phyloP scores from a whole-genome alignment of 2,113 vertebrate genomes.

The Heteronetta atricapilla region DNA sequence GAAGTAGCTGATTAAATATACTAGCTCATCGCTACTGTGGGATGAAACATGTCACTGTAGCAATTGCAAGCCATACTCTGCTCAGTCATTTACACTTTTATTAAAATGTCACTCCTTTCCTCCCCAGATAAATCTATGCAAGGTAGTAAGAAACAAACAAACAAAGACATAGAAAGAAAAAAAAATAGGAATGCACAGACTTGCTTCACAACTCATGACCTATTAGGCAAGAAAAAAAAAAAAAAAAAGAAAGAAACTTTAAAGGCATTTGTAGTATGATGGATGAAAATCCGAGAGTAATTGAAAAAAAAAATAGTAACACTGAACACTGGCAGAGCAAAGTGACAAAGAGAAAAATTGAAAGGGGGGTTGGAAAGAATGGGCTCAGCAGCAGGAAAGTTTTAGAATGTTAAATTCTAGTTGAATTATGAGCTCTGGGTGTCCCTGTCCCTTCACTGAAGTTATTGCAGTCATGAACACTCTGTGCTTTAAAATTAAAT shows the following conservation, averaged over 20 bases:
- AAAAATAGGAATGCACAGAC: not conserved
- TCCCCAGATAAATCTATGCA: not conserved
- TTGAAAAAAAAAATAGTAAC: conserved; percentile 2
- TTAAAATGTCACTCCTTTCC: not conserved
- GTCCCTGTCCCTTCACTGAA: not conserved
- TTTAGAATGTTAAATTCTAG: conserved; percentile 48
- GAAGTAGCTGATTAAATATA: not conserved
- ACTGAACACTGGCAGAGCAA: not conserved
- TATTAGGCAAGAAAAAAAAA: not conserved
- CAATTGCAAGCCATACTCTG: accelerated
- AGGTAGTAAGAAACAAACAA: not conserved
- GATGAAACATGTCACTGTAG: not conserved
- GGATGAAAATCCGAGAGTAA: not conserved
- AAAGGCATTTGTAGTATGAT: not conserved
- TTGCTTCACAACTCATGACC: not conserved
- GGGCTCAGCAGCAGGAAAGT: not conserved
- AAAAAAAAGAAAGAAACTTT: not conserved
- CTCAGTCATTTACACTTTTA: conserved; percentile 1
- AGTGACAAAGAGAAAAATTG: conserved; percentile 33
- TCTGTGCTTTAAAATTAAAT: conserved; percentile 69
- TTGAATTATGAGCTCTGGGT: conserved; percentile 55
- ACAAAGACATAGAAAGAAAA: not conserved
- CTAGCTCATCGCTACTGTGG: accelerated
- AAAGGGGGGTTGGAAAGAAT: not conserved
- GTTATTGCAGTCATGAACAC: conserved; percentile 58